These are phyloP conservation scores for Camarhynchus parvulus DNA, from an alignment of 2,113 vertebrate genomes.

Conservation along the genomic window DNA sequence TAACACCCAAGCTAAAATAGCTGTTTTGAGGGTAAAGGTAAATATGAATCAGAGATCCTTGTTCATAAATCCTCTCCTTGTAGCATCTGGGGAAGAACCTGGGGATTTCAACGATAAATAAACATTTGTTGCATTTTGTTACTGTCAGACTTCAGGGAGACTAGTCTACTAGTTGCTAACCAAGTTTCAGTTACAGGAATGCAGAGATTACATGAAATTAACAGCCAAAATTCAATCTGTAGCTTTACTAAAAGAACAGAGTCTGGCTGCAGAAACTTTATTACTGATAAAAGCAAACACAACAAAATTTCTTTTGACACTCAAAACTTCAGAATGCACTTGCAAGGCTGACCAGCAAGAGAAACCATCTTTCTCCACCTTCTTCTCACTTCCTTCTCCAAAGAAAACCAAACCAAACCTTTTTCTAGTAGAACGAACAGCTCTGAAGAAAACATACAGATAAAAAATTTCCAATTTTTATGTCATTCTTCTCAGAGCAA, in stretches of 20 bases:
- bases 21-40: background rate
- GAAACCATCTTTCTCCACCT: background rate
- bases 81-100: background rate
- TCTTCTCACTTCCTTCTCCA: background rate
- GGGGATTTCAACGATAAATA: background rate
- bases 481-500: background rate
- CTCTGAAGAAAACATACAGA: background rate
- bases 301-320: background rate
- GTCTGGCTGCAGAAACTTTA: background rate
- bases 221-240: background rate
- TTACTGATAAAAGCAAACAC: background rate
- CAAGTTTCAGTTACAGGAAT: background rate
- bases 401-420: background rate
- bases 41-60: background rate
- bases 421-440: background rate
- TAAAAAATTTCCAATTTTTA: background rate
- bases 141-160: background rate
- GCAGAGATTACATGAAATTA: background rate
- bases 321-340: background rate
- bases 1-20: background rate
- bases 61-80: background rate
- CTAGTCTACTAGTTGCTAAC: background rate
- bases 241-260: background rate
- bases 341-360: background rate
- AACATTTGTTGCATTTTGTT: background rate